These are phyloP conservation scores for Neotoma lepida DNA, from an alignment of 2,113 vertebrate species.

Conservation along the genomic window DNA sequence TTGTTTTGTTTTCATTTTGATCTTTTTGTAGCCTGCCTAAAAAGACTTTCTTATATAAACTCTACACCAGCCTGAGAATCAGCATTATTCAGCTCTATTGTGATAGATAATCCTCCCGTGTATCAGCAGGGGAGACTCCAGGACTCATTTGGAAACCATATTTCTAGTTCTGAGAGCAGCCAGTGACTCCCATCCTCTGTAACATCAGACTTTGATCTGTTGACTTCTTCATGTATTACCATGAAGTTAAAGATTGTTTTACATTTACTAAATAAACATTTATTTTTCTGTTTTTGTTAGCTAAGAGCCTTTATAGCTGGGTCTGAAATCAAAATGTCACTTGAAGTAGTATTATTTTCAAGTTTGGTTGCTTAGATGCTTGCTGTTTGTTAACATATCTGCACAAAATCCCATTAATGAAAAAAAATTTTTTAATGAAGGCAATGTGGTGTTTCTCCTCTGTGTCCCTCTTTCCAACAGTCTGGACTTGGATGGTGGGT, in stretches of 20 bases:
- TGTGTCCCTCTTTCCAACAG: background rate
- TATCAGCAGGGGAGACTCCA: background rate
- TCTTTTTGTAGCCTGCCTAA: background rate
- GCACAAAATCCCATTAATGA: background rate
- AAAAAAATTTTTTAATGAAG: too few species aligned
- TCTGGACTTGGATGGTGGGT: background rate
- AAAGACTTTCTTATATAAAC: background rate
- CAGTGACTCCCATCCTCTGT: background rate
- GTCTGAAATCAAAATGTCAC: background rate
- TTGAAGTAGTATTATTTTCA: background rate
- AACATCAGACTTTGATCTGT: background rate
- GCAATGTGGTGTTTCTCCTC: background rate
- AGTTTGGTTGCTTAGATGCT: background rate
- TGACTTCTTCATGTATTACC: background rate
- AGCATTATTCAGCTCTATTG: background rate
- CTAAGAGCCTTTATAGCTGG: background rate
- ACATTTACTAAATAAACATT: background rate
- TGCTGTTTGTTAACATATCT: background rate
- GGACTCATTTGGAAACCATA: background rate
- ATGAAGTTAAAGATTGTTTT: background rate
- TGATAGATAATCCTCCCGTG: background rate
- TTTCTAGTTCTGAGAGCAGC: background rate
- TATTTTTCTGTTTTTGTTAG: conserved; percentile 46
- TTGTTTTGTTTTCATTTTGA: background rate
- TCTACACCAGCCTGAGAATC: background rate